Conservation (phyloP, 2,797 vertebrate genomes). For the Pogonophryne albipinna region DNA sequence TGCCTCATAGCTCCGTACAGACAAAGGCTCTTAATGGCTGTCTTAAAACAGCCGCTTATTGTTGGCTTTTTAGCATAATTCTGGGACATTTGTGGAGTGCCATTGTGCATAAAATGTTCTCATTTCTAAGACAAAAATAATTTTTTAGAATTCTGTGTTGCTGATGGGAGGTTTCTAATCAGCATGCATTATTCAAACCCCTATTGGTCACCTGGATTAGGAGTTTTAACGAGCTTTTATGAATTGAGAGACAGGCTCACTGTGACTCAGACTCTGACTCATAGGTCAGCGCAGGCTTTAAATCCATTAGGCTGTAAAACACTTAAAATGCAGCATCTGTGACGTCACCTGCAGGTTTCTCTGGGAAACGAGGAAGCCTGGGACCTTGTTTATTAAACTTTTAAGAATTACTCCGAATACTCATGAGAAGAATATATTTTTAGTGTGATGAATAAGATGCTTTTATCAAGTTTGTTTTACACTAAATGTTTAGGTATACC, state of each 20-base stretch:
- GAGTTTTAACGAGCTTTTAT: constrained; percentile 12
- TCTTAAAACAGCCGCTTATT: neutral
- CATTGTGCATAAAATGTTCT: neutral
- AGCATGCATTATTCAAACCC: constrained; percentile 19
- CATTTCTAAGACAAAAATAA: no score
- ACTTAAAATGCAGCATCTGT: neutral
- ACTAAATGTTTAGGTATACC: neutral
- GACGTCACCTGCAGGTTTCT: constrained; percentile 24
- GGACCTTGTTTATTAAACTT: constrained; percentile 9
- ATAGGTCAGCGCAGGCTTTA: constrained; percentile 21
- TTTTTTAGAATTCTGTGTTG: neutral
- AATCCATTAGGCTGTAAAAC: constrained; percentile 43
- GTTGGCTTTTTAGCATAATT: neutral
- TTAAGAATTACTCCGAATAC: neutral
- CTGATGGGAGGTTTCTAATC: constrained; percentile 1
- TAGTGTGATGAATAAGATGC: neutral
- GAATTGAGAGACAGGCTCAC: constrained; percentile 13
- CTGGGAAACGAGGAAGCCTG: constrained; percentile 19
- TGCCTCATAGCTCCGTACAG: constrained; percentile 1
- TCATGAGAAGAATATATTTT: neutral
- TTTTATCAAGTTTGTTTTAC: neutral
- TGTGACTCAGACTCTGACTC: constrained; percentile 61
- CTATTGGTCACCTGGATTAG: neutral
- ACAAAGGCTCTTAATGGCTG: neutral
- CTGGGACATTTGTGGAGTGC: neutral